Evolutionary conservation across 1,140 invertebrate species (phyloP), one percentile per base, ranked within the genome.

Genomic region (Helicoverpa zea): DNA sequence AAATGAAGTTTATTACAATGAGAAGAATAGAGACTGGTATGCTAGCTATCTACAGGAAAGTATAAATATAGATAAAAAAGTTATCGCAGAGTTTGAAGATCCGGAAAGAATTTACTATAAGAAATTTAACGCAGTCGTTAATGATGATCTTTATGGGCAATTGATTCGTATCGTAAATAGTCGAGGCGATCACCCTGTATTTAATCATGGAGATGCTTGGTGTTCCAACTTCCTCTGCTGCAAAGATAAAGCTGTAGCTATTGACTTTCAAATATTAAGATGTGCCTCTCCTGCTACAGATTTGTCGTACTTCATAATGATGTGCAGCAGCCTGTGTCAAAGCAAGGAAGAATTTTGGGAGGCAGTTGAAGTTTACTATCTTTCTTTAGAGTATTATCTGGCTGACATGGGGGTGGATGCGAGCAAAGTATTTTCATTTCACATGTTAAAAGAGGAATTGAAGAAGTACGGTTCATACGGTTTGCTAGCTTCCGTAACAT

Each of bases 191-290:
- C 72, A 86, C 66, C 13, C 80, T 2, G 86, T 87, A 2, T 59
- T 90, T 3, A 84, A 80, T 64, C 88, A 91, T 47, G 89, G 88
- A 4, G 88, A 91, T 51, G 85, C 83, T 3, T 89, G 86, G 89
- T 83, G 77, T 56, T 81, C 84, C 2, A 90, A 91, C 54, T 91
- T 90, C 43, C 63, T 89, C 11, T 79, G 76, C 47, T 85, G 79
- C 0, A 80, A 84, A 58, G 77, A 83, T 16, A 80, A 63, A 35
- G 70, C 80, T 5, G 82, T 90, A 12, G 83, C 81, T 11, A 87
- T 90, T 14, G 90, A 90, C 56, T 91, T 89, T 80, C 89, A 91
- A 79, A 9, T 87, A 13, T 30, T 87, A 14, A 82, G 87, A 78
- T 86, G 83, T 75, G 59, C 84, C 0, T 90, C 87, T 4, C 86